These are phyloP conservation scores for Pachyuromys duprasi DNA, from an alignment of 2,797 vertebrate genomes.

Conservation along the genomic window DNA sequence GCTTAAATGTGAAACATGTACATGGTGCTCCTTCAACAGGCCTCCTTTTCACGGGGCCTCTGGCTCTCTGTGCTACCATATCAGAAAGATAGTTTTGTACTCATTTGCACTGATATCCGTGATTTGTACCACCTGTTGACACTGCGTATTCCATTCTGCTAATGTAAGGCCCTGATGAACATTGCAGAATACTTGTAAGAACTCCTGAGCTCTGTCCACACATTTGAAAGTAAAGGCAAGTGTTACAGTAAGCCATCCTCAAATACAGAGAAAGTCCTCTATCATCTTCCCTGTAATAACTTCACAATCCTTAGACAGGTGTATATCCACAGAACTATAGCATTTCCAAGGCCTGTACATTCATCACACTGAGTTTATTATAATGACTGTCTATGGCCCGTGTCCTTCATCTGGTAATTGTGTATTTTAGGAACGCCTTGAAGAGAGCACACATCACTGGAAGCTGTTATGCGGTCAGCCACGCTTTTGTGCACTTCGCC, in stretches of 20 bases:
- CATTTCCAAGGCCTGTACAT: neutral
- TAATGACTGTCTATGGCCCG: neutral
- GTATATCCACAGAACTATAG: neutral
- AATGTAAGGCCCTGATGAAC: constrained; percentile 1
- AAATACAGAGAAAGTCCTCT: neutral
- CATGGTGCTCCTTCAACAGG: neutral
- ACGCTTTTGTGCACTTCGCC: constrained; percentile 82
- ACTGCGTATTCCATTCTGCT: neutral
- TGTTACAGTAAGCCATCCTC: constrained; percentile 7
- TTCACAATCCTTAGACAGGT: constrained; percentile 46
- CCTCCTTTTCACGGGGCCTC: constrained; percentile 8
- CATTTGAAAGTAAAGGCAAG: constrained; percentile 31
- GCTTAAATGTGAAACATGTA: constrained; percentile 30
- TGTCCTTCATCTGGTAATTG: constrained; percentile 26
- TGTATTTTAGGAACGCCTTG: constrained; percentile 79
- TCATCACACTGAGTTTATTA: constrained; percentile 19
- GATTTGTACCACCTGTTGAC: neutral
- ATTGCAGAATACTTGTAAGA: constrained; percentile 47
- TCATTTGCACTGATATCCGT: neutral
- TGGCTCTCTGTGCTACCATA: constrained; percentile 42
- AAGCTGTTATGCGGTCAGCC: constrained; percentile 75
- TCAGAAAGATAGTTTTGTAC: constrained; percentile 42
- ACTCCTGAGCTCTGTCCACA: neutral
- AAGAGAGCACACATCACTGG: constrained; percentile 74
- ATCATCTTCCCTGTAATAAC: constrained; percentile 34